phyloP scores from a whole-genome alignment of 2,113 vertebrate species.

The Piprites chloris region DNA sequence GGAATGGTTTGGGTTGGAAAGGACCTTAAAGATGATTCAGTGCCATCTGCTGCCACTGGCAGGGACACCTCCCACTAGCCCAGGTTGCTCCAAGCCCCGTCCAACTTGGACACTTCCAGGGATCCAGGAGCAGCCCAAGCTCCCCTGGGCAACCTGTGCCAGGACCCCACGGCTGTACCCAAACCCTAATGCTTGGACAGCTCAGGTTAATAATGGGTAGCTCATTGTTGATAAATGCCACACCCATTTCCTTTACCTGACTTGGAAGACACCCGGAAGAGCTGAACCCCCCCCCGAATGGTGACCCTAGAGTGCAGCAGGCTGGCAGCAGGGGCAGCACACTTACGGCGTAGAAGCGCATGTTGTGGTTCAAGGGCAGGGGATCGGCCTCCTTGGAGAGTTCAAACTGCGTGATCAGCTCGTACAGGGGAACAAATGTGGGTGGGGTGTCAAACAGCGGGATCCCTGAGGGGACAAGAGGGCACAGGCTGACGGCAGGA shows the following conservation, averaged over 20 bases:
- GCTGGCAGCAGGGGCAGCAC: background rate
- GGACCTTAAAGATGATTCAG: background rate
- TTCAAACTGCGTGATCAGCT: conserved; percentile 92
- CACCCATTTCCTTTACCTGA: background rate
- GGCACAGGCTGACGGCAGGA: background rate
- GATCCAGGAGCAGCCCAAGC: background rate
- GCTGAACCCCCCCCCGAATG: fast-evolving
- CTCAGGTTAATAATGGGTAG: fast-evolving
- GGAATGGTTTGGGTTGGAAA: background rate
- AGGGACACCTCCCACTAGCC: background rate
- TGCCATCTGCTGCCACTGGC: background rate
- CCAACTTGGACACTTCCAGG: background rate
- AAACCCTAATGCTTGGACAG: fast-evolving
- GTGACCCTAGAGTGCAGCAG: fast-evolving
- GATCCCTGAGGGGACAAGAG: conserved; percentile 77
- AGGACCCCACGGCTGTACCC: fast-evolving
- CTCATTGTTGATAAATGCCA: background rate
- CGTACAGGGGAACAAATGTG: conserved; percentile 84
- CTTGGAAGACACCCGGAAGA: background rate
- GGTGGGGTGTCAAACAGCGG: conserved; percentile 86
- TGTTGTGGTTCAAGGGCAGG: conserved; percentile 79
- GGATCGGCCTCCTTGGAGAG: conserved; percentile 82
- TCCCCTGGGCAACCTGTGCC: background rate
- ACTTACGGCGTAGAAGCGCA: conserved; percentile 95
- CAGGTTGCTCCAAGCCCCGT: background rate